These are phyloP conservation scores for Meandrina meandrites DNA, from an alignment of 92 coral and sea anemone species.

Conservation along the genomic window DNA sequence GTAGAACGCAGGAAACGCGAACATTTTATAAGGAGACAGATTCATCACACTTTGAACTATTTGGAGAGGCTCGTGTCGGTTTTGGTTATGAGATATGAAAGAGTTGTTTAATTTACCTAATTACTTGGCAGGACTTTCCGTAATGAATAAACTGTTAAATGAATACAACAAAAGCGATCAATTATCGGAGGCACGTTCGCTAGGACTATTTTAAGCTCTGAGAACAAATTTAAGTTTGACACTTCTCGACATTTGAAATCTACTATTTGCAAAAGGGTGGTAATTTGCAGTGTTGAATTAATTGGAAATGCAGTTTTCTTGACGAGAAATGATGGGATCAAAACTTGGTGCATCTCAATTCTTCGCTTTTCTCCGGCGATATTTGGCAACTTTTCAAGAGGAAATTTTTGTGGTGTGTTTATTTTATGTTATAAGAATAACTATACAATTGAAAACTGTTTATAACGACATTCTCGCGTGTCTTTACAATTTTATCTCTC, in stretches of 20 bases:
- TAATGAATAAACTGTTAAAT: constrained; percentile 29
- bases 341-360: not conserved
- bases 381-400: not conserved
- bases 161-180: not conserved
- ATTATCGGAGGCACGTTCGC: constrained; percentile 19
- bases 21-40: constrained; percentile 25
- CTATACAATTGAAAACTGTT: constrained; percentile 24
- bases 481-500: not conserved
- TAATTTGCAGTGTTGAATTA: not conserved
- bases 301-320: not conserved
- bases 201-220: constrained; percentile 4
- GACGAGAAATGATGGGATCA: not conserved
- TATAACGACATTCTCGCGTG: not conserved
- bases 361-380: not conserved
- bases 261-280: not conserved
- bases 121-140: constrained; percentile 13
- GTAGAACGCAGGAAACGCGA: not conserved
- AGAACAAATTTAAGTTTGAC: constrained; percentile 5
- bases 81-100: constrained; percentile 24
- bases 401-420: constrained; percentile 15
- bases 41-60: constrained; percentile 36
- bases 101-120: constrained; percentile 25
- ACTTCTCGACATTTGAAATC: not conserved
- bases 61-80: constrained; percentile 11
- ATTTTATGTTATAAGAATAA: constrained; percentile 7